phyloP scores from a whole-genome alignment of 2,113 vertebrate species.

The Leucopternis melanops region DNA sequence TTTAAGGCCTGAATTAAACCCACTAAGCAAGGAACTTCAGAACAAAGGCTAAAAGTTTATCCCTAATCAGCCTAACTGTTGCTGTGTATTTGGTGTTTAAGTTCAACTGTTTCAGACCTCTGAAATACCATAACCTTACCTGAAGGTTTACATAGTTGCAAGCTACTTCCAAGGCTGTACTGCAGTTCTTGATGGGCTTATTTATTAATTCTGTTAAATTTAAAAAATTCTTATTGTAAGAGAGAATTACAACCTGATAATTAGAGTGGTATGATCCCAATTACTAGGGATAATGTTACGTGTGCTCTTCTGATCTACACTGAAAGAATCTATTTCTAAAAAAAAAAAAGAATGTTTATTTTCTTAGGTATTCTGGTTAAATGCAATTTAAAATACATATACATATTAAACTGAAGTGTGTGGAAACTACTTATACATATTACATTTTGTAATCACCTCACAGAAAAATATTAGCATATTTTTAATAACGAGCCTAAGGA shows the following conservation, averaged over 20 bases:
- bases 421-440: background rate
- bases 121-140: conserved; percentile 4
- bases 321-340: background rate
- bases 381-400: background rate
- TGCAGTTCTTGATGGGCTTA: background rate
- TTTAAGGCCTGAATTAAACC: conserved; percentile 12
- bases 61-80: background rate
- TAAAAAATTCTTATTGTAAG: background rate
- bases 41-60: conserved; percentile 33
- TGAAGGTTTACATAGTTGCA: background rate
- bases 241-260: background rate
- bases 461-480: background rate
- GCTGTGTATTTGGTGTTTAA: background rate
- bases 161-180: background rate
- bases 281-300: background rate
- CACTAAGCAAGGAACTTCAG: background rate
- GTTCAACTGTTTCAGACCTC: background rate
- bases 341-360: background rate
- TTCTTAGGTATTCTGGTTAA: background rate
- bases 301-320: background rate
- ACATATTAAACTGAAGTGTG: background rate
- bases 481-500: background rate
- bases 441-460: background rate
- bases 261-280: background rate
- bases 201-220: conserved; percentile 37